Evolutionary conservation across 2,888 invertebrate species (phyloP).

Genomic region (Dryococelus australis): DNA sequence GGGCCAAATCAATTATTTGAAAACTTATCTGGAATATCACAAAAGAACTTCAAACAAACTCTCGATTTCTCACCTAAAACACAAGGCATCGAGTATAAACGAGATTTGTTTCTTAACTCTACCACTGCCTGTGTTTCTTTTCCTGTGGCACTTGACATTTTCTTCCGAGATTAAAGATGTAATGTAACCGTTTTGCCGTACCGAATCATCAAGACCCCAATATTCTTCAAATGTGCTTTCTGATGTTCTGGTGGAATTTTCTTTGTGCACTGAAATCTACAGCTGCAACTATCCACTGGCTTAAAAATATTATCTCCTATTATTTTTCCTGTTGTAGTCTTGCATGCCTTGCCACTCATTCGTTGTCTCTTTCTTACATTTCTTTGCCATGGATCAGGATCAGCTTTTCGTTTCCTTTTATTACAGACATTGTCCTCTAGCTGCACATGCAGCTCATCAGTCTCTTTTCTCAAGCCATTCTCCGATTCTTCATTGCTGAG

Average conservation of each 20-base stretch:
- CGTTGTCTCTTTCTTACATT: not conserved
- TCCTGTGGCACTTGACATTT: not conserved
- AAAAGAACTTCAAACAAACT: not conserved
- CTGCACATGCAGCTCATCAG: not conserved
- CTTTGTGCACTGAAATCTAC: not conserved
- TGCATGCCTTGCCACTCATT: not conserved
- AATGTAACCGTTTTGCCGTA: not conserved
- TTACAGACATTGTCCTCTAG: not conserved
- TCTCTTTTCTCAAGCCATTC: too few relatives aligned
- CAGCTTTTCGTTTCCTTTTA: not conserved
- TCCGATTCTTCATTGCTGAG: too few relatives aligned
- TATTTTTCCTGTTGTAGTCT: not conserved
- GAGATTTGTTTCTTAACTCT: not conserved
- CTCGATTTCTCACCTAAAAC: conserved; percentile 3
- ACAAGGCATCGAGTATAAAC: not conserved
- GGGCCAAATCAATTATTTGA: not conserved
- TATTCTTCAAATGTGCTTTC: not conserved
- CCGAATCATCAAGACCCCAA: too few relatives aligned
- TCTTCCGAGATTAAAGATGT: not conserved
- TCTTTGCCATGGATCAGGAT: not conserved
- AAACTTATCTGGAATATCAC: not conserved
- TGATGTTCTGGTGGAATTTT: not conserved
- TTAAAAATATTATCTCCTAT: not conserved
- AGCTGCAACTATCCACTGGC: not conserved
- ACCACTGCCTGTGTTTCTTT: not conserved